phyloP scores from a whole-genome alignment of 2,888 invertebrate genomes.

The Oligia strigilis region DNA sequence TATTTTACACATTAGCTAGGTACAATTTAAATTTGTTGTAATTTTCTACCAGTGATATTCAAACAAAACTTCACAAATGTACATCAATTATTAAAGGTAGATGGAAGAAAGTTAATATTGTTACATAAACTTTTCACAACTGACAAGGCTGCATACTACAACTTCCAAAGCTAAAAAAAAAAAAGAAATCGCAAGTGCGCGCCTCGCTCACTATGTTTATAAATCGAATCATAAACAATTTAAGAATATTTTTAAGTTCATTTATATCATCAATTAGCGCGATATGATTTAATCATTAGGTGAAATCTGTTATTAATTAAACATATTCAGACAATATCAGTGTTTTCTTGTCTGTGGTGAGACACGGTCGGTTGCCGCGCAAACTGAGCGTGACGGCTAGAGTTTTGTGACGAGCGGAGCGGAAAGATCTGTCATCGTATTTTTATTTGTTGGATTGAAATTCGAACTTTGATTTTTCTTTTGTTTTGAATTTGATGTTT shows the following conservation, averaged over 20 bases:
- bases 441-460: slow-evolving; percentile 19
- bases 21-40: not conserved
- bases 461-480: slow-evolving; percentile 10
- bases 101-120: slow-evolving; percentile 43
- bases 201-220: not conserved
- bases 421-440: slow-evolving; percentile 40
- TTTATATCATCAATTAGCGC: slow-evolving; percentile 34
- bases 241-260: slow-evolving; percentile 39
- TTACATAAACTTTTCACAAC: slow-evolving; percentile 43
- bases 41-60: no score
- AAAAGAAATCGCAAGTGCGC: slow-evolving; percentile 37
- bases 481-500: slow-evolving; percentile 34
- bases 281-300: slow-evolving; percentile 58
- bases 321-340: slow-evolving; percentile 54
- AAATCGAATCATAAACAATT: slow-evolving; percentile 29
- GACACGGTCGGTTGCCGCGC: slow-evolving; percentile 63
- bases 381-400: slow-evolving; percentile 67
- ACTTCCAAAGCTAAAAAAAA: slow-evolving; percentile 15
- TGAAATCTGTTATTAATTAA: slow-evolving; percentile 66
- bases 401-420: slow-evolving; percentile 57
- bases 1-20: not conserved
- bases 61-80: not conserved
- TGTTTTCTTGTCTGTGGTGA: slow-evolving; percentile 51
- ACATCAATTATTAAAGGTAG: slow-evolving; percentile 2
- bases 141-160: slow-evolving; percentile 33